These are phyloP conservation scores for Margaritifera margaritifera DNA, from an alignment of 2,888 invertebrate genomes.

Conservation along the genomic window DNA sequence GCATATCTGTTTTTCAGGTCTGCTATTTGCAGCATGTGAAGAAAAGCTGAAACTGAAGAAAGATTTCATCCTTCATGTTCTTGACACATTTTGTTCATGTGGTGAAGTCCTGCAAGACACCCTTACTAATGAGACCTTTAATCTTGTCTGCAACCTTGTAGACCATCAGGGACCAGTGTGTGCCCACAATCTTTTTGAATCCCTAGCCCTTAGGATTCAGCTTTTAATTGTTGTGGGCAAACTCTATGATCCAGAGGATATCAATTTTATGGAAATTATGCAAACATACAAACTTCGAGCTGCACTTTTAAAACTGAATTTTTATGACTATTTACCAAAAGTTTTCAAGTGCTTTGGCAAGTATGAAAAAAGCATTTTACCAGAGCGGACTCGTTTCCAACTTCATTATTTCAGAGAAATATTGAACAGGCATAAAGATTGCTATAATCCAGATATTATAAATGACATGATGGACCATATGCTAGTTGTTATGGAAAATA, in stretches of 20 bases:
- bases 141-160: slow-evolving; percentile 38
- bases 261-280: slow-evolving; percentile 47
- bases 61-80: slow-evolving; percentile 44
- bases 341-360: no score
- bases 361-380: slow-evolving; percentile 19
- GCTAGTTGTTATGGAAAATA: slow-evolving; percentile 52
- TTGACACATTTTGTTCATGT: slow-evolving; percentile 47
- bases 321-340: slow-evolving; percentile 12
- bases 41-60: slow-evolving; percentile 48
- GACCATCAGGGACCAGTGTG: slow-evolving; percentile 40
- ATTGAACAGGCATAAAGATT: slow-evolving; percentile 61
- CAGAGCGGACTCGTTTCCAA: slow-evolving; percentile 39
- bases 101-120: slow-evolving; percentile 41
- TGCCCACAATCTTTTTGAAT: slow-evolving; percentile 39
- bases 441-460: slow-evolving; percentile 50
- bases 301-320: slow-evolving; percentile 20
- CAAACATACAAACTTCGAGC: slow-evolving; percentile 41
- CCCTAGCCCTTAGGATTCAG: slow-evolving; percentile 54
- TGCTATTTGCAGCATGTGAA: slow-evolving; percentile 46
- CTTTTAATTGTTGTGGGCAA: slow-evolving; percentile 52
- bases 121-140: slow-evolving; percentile 46
- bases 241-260: slow-evolving; percentile 45
- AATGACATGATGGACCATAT: slow-evolving; percentile 57
- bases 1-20: slow-evolving; percentile 38
- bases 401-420: slow-evolving; percentile 47